Base-by-base conservation (phyloP, 2,797 vertebrate species). In the Rhinoraja longicauda region DNA sequence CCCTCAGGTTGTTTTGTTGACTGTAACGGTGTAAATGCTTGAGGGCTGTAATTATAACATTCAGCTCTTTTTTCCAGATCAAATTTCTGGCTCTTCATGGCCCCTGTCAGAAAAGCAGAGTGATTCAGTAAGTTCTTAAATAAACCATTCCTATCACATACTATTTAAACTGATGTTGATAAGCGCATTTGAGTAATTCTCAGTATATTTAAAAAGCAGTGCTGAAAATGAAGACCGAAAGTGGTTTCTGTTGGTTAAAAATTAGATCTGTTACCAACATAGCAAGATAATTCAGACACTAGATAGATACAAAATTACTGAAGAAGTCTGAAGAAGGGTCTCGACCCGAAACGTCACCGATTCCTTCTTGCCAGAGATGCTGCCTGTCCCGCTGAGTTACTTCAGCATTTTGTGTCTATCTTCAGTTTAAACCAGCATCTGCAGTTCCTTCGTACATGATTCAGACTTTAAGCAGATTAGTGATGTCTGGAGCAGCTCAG, bases 101-200 rank as follows among this genome's bases (percentile, higher is more conserved):
- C 94, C 96, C 92, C 97, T 96, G 88, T 92, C 95, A 32, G 95
- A 96, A 92, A 97, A 96, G 94, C 96, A 95, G 93, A 95, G 95
- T 94, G 93, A 95, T 93, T 36, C 93, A 95, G 94, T 94, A 94
- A 95, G 96, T 82, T 13, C 64, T 10, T 13, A 75, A 53, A 73
- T 92, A 13, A 6, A 92, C 26, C 26, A 93, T 36, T 9, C 86
- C 1, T 93, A 76, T 73, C 7, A 24, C n/a, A 88, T 93, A 78
- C 82, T 94, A 7, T 94, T 73, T 39, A 15, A 53, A 75, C 21
- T 36, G 17, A 79, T 79, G 67, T 84, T 81, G 2, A 73, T 73
- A 6, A 39, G 93, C 75, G 93, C 84, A 93, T 19, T 93, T 93
- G 70, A 93, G 90, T 45, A 93, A 70, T 93, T 93, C 93, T 12